Percentiles rank a stretch among this genome's conserved stretches.
Conservation (phyloP, 2,797 vertebrate species). For the Podarcis lilfordi region DNA sequence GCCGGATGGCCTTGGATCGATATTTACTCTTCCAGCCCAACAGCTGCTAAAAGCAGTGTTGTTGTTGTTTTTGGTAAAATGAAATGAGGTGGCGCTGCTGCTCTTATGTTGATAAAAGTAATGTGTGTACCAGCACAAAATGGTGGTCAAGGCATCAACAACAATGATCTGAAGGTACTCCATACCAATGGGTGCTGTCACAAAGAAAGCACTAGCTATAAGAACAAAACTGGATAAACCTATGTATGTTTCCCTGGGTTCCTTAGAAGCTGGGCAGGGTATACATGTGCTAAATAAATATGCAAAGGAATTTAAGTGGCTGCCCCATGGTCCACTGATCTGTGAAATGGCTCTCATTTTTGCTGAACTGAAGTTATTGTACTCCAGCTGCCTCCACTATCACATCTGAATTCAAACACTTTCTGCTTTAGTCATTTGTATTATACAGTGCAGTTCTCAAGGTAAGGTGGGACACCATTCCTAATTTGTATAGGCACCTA, state of each 20-base stretch:
- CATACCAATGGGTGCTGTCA: no score
- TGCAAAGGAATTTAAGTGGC: no score
- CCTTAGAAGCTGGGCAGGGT: background rate
- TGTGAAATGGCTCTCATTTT: background rate
- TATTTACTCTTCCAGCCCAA: background rate
- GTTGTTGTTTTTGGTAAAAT: no score
- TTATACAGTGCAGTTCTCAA: background rate
- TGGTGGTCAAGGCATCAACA: no score
- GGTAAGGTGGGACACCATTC: background rate
- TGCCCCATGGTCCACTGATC: background rate
- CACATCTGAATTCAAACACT: background rate
- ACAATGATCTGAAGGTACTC: no score
- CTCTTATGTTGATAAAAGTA: no score
- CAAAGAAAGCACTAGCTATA: background rate
- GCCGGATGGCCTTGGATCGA: background rate
- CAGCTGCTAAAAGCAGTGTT: no score
- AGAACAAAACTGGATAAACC: background rate
- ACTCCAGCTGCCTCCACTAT: background rate
- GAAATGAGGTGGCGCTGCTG: no score
- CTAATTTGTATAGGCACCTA: background rate
- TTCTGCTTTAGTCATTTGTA: background rate
- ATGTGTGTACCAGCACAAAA: no score
- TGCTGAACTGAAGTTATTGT: background rate
- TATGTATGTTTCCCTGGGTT: background rate
- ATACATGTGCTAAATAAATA: background rate